Evolutionary conservation across 2,797 vertebrate species (phyloP).

Genomic region (Heliangelus exortis): DNA sequence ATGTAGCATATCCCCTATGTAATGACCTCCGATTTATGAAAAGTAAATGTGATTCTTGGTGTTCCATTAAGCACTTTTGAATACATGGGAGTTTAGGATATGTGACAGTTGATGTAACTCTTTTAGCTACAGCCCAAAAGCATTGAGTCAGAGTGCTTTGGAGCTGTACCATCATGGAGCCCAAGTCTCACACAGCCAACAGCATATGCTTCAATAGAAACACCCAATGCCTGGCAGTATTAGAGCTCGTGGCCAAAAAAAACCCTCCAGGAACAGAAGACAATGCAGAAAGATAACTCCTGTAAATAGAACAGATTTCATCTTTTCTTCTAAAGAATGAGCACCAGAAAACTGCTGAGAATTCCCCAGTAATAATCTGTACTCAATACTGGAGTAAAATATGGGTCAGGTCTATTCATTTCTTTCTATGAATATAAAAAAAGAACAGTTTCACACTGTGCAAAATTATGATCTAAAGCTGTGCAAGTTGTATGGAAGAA

Average conservation of each 20-base stretch:
- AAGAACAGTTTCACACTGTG: not conserved
- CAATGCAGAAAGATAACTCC: not conserved
- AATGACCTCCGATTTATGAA: not conserved
- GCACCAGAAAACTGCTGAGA: not conserved
- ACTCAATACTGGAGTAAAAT: not conserved
- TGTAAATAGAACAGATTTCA: not conserved
- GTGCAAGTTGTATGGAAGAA: not conserved
- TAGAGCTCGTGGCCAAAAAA: not conserved
- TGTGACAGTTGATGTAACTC: not conserved
- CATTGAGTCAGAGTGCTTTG: not conserved
- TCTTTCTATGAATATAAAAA: not conserved
- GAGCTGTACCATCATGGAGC: not conserved
- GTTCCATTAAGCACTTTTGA: not conserved
- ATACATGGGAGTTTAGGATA: not conserved
- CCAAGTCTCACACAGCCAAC: not conserved
- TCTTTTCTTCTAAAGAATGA: not conserved
- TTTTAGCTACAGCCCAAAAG: not conserved
- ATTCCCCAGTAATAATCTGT: not conserved
- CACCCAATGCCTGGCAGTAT: not conserved
- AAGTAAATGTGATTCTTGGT: conserved; percentile 6
- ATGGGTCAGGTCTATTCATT: not conserved
- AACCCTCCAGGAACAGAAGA: not conserved
- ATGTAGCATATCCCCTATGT: not conserved
- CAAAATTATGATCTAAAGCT: not conserved
- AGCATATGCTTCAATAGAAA: not conserved